Percentiles rank a stretch among this genome's conserved stretches.
Conservation (phyloP, 2,113 vertebrate species). For the Archocentrus centrarchus region DNA sequence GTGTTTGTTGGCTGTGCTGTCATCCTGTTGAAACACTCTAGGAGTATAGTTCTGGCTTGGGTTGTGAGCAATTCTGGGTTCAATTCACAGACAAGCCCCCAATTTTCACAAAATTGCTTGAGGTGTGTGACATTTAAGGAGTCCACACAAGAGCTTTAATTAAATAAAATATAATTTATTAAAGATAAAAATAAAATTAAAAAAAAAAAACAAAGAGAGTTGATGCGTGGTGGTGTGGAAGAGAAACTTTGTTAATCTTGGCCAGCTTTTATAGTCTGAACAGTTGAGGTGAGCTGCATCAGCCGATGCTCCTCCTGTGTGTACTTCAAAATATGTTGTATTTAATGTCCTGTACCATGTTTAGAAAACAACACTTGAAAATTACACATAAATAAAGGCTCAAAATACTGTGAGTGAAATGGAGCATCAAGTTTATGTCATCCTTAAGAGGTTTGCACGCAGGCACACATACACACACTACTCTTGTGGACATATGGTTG, state of each 20-base stretch:
- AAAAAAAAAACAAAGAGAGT: neutral
- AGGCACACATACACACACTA: neutral
- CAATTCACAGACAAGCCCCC: accelerated
- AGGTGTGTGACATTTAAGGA: neutral
- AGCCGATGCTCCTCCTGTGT: neutral
- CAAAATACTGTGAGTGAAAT: constrained; percentile 55
- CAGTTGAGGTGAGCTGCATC: too few species aligned
- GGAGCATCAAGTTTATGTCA: constrained; percentile 47
- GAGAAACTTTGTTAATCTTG: neutral
- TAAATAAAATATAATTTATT: neutral
- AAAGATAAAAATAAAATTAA: too few species aligned
- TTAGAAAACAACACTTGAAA: constrained; percentile 25
- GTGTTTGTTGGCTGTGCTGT: too few species aligned
- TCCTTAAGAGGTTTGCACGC: constrained; percentile 40
- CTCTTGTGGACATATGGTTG: neutral
- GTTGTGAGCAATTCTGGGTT: too few species aligned
- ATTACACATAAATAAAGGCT: neutral
- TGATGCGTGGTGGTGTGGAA: neutral
- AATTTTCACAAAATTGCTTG: neutral
- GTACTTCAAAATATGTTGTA: constrained; percentile 9
- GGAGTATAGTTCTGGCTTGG: too few species aligned
- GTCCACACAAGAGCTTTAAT: neutral
- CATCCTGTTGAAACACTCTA: too few species aligned
- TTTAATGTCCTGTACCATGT: constrained; percentile 28
- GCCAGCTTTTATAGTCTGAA: neutral